A percentile compares a stretch with the other conserved stretches of the same genome.
These are phyloP conservation scores for Xerus rutilus DNA, from an alignment of 2,797 vertebrate species.

Conservation along the genomic window DNA sequence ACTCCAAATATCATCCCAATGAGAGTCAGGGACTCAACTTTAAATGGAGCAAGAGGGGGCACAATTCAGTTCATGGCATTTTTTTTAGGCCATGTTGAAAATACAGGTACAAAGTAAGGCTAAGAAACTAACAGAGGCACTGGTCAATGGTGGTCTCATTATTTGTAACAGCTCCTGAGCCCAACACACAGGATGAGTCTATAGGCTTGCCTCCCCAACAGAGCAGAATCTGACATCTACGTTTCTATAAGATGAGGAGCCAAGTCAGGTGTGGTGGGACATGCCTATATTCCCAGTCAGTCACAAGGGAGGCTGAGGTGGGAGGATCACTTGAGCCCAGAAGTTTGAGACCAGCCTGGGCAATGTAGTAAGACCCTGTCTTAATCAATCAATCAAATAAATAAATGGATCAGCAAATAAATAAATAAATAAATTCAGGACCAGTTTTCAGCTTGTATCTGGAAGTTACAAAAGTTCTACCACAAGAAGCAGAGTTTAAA, in stretches of 20 bases:
- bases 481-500: conserved; percentile 1
- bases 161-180: neutral
- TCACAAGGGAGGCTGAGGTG: neutral
- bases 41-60: neutral
- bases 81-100: conserved; percentile 34
- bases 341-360: neutral
- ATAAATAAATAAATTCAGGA: no score
- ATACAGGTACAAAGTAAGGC: conserved; percentile 27
- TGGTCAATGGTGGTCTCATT: neutral
- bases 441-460: neutral
- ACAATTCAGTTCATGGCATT: neutral
- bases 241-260: neutral
- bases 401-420: no score
- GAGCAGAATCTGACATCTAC: neutral
- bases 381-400: no score
- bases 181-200: neutral
- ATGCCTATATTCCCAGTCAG: neutral
- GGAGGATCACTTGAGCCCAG: neutral
- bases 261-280: neutral
- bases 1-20: neutral
- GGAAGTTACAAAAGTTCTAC: conserved; percentile 39
- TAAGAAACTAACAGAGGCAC: neutral
- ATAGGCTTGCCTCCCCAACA: neutral
- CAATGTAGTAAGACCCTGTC: neutral
- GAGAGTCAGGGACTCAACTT: neutral